Conservation (phyloP, 2,888 invertebrate genomes). For the Ormyrus pomaceus region DNA sequence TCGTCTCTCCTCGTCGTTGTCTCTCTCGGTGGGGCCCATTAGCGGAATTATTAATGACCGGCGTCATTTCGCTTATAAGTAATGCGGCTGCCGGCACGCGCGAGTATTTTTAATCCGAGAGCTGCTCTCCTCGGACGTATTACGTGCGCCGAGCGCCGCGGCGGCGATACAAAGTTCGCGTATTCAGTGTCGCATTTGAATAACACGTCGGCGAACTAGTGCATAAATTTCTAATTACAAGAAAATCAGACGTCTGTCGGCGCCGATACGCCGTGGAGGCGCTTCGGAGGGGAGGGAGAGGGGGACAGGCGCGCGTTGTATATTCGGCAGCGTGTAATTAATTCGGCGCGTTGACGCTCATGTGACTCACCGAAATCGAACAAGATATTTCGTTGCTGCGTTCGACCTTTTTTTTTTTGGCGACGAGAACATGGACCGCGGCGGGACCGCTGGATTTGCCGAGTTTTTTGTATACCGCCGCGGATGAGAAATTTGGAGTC, state of each 20-base stretch:
- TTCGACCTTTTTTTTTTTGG: neutral
- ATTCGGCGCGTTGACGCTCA: constrained; percentile 37
- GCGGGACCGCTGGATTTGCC: neutral
- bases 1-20: neutral
- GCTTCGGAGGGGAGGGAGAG: no score
- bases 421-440: constrained; percentile 1
- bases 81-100: constrained; percentile 2
- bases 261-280: constrained; percentile 18
- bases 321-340: constrained; percentile 53
- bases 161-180: constrained; percentile 57
- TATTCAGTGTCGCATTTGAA: constrained; percentile 71
- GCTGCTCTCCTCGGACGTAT: constrained; percentile 63
- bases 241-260: constrained; percentile 63
- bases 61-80: constrained; percentile 60
- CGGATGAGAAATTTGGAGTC: no score
- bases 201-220: constrained; percentile 73
- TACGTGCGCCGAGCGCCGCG: constrained; percentile 62
- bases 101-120: neutral
- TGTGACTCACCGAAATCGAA: constrained; percentile 48
- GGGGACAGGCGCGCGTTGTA: neutral
- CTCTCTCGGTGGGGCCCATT: constrained; percentile 36
- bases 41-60: constrained; percentile 45
- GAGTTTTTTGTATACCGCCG: no score
- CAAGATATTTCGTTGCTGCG: constrained; percentile 28
- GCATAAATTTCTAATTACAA: constrained; percentile 75